phyloP scores from a whole-genome alignment of 1,140 invertebrate species.

The Aphidius ervi region DNA sequence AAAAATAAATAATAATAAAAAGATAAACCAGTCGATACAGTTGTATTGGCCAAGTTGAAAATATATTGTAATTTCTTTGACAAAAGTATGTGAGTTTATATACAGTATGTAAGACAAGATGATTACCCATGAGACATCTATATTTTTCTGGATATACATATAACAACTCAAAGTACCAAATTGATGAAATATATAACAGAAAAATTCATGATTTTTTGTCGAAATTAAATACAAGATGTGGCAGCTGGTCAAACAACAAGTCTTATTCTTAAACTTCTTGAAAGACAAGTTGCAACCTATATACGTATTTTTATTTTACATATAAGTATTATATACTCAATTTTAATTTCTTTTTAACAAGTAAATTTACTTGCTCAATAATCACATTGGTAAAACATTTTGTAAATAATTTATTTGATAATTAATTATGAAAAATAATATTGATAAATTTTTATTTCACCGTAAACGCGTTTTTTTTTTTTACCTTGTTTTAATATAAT shows the following conservation, averaged over 20 bases:
- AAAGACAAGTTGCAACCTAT: not conserved
- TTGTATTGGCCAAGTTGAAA: not conserved
- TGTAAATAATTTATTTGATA: not conserved
- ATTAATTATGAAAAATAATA: not conserved
- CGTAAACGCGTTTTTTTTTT: too few relatives aligned
- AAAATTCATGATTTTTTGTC: too few relatives aligned
- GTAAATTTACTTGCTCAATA: too few relatives aligned
- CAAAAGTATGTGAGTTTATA: too few relatives aligned
- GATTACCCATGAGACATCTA: slow-evolving; percentile 8
- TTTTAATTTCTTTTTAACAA: too few relatives aligned
- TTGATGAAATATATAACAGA: not conserved
- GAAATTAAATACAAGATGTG: too few relatives aligned
- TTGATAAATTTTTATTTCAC: too few relatives aligned
- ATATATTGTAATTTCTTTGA: not conserved
- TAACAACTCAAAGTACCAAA: not conserved
- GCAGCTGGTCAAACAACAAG: slow-evolving; percentile 37
- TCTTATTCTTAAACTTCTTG: slow-evolving; percentile 23
- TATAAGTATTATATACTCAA: too few relatives aligned
- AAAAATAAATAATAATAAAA: not conserved
- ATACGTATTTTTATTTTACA: too few relatives aligned
- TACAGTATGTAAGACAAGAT: not conserved
- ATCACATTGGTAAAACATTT: too few relatives aligned
- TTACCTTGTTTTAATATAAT: too few relatives aligned
- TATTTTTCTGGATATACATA: slow-evolving; percentile 1
- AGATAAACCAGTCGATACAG: slow-evolving; percentile 4